phyloP scores from a whole-genome alignment of 2,113 vertebrate genomes.

The Himantopus leucocephalus region DNA sequence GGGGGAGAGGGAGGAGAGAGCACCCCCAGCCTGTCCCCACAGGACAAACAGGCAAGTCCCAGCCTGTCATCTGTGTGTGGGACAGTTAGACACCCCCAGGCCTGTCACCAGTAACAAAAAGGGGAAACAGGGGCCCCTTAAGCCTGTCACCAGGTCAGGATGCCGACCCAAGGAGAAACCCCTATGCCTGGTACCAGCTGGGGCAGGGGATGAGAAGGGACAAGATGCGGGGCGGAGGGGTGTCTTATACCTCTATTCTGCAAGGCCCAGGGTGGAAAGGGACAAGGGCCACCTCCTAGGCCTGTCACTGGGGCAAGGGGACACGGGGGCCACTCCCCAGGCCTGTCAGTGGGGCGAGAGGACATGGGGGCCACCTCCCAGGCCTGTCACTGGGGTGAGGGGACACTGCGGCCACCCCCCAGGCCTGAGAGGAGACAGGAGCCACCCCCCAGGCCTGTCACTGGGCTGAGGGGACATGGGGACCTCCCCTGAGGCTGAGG shows the following conservation, averaged over 20 bases:
- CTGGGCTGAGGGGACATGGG: too few species aligned
- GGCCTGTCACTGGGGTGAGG: not conserved
- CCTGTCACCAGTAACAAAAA: not conserved
- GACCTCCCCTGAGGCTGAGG: too few species aligned
- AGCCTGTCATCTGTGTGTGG: rapidly evolving
- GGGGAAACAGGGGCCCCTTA: rapidly evolving
- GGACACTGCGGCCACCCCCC: not conserved
- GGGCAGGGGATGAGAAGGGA: not conserved
- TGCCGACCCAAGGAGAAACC: not conserved
- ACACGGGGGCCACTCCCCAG: not conserved
- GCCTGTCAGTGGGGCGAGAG: too few species aligned
- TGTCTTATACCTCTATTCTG: not conserved
- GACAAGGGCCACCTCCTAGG: too few species aligned
- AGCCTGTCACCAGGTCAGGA: not conserved
- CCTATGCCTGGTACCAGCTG: not conserved
- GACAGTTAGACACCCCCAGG: not conserved
- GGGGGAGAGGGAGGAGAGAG: not conserved
- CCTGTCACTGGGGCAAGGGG: not conserved
- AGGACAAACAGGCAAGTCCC: not conserved
- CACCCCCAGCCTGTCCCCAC: not conserved
- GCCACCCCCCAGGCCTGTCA: too few species aligned
- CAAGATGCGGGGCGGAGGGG: rapidly evolving
- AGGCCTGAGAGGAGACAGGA: too few species aligned
- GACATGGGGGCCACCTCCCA: not conserved
- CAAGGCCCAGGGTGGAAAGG: rapidly evolving